These are phyloP conservation scores for Sebastes paucispinis DNA, from an alignment of 2,797 vertebrate species.

Conservation along the genomic window DNA sequence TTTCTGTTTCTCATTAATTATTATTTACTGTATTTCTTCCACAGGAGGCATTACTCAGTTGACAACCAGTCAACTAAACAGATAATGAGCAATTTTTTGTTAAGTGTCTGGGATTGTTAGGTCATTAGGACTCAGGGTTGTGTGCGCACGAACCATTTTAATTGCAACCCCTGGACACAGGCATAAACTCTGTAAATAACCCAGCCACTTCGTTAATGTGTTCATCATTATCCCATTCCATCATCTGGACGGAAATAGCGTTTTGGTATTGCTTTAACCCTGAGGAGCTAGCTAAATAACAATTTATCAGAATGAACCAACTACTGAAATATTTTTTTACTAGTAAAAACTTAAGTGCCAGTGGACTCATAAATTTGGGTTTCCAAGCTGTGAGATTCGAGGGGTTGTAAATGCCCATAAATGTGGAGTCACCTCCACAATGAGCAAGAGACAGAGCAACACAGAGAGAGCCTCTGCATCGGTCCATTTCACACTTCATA, in stretches of 20 bases:
- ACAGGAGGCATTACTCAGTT: conserved; percentile 22
- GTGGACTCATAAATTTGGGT: conserved; percentile 60
- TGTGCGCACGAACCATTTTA: conserved; percentile 55
- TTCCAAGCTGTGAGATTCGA: conserved; percentile 56
- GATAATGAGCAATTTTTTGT: conserved; percentile 68
- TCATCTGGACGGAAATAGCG: conserved; percentile 51
- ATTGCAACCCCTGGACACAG: conserved; percentile 67
- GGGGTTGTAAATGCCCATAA: conserved; percentile 64
- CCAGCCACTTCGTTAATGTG: conserved; percentile 58
- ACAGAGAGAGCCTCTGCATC: conserved; percentile 51
- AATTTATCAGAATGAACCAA: conserved; percentile 61
- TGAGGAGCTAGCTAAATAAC: conserved; percentile 38
- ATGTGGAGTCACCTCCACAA: conserved; percentile 71
- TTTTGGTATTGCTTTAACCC: conserved; percentile 48
- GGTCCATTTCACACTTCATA: conserved; percentile 79
- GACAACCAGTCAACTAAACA: conserved; percentile 57
- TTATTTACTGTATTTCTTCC: conserved; percentile 9
- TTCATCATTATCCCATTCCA: conserved; percentile 64
- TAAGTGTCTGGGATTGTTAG: conserved; percentile 60
- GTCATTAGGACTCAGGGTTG: conserved; percentile 56
- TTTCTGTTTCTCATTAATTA: conserved; percentile 27
- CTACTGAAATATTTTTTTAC: conserved; percentile 57
- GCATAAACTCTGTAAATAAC: conserved; percentile 58
- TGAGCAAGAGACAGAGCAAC: conserved; percentile 60
- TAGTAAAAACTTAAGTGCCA: conserved; percentile 58